phyloP scores from a whole-genome alignment of 2,888 invertebrate genomes.

The Chrysotoxum bicinctum region DNA sequence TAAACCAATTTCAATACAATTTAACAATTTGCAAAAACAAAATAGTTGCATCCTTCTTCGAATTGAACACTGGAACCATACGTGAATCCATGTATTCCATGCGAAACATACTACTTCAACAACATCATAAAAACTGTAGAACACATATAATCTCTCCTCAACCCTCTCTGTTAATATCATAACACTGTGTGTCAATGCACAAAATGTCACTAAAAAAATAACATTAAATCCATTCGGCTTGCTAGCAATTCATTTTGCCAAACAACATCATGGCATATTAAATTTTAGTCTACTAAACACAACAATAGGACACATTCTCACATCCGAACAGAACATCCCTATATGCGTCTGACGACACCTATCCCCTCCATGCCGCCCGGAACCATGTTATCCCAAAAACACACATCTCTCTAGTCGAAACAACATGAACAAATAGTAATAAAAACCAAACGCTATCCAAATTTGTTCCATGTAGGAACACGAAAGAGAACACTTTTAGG shows the following conservation, averaged over 20 bases:
- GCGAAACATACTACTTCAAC: neutral
- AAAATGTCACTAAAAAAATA: constrained; percentile 44
- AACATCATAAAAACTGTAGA: constrained; percentile 34
- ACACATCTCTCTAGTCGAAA: constrained; percentile 11
- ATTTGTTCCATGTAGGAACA: constrained; percentile 61
- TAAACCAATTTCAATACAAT: neutral
- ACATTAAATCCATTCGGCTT: constrained; percentile 55
- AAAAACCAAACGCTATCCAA: constrained; percentile 65
- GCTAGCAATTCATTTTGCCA: constrained; percentile 48
- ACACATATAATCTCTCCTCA: neutral
- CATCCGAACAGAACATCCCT: neutral
- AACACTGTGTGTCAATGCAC: constrained; percentile 13
- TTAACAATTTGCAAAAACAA: neutral
- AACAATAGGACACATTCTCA: neutral
- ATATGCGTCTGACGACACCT: neutral
- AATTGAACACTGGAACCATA: neutral
- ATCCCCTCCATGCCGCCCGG: neutral
- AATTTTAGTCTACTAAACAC: constrained; percentile 50
- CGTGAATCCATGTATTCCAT: neutral
- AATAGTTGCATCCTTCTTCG: neutral
- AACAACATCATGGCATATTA: constrained; percentile 56
- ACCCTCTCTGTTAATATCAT: neutral
- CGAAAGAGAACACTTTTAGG: constrained; percentile 52
- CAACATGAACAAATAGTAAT: constrained; percentile 57
- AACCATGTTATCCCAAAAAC: constrained; percentile 21